These are phyloP conservation scores for Spisula subtruncata DNA, from an alignment of 2,888 invertebrate species.

Conservation along the genomic window DNA sequence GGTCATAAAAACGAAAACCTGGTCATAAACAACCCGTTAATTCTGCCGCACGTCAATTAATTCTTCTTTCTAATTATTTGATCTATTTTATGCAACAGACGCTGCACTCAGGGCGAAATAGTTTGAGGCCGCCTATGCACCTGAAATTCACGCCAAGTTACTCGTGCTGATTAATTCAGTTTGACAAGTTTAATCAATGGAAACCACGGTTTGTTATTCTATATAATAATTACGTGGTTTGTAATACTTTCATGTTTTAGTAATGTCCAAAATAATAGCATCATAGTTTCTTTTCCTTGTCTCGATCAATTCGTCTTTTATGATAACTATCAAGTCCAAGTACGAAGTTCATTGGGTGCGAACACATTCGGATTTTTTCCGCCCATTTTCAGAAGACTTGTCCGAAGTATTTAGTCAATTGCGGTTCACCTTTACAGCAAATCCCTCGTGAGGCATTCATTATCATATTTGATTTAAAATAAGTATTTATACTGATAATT, in stretches of 20 bases:
- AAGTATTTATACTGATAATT: no score
- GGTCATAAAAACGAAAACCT: background rate
- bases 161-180: slow-evolving; percentile 18
- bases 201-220: slow-evolving; percentile 2
- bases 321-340: background rate
- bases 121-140: background rate
- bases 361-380: background rate
- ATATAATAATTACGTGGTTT: background rate
- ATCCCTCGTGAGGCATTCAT: no score
- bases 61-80: background rate
- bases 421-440: background rate
- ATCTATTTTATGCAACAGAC: background rate
- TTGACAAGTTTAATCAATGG: slow-evolving; percentile 38
- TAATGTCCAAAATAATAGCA: slow-evolving; percentile 5
- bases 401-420: background rate
- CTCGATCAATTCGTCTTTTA: background rate
- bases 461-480: no score
- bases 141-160: slow-evolving; percentile 40
- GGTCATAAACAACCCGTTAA: background rate
- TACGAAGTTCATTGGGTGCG: slow-evolving; percentile 1
- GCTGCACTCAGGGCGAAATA: background rate
- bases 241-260: slow-evolving; percentile 18
- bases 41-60: background rate
- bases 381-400: background rate
- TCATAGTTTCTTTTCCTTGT: background rate